phyloP scores from a whole-genome alignment of 2,888 invertebrate genomes.

The Cephus nigrinus region DNA sequence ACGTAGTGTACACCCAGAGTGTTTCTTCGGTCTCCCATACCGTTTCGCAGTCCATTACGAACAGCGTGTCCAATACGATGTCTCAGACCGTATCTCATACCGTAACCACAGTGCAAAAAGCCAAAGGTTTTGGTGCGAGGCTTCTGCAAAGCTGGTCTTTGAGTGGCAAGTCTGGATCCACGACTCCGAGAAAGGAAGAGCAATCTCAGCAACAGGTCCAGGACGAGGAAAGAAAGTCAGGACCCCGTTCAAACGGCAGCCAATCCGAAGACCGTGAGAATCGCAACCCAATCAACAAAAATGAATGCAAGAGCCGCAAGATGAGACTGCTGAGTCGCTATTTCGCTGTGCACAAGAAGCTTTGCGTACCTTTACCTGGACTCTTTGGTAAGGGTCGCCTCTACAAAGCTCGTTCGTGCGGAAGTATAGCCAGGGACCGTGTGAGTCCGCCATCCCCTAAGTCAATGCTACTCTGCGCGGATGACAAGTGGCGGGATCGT shows the following conservation, averaged over 20 bases:
- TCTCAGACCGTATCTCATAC: conserved; percentile 31
- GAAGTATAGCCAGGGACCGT: conserved; percentile 71
- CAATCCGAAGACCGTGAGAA: conserved; percentile 29
- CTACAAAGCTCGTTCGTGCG: conserved; percentile 74
- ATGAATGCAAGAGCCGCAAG: conserved; percentile 65
- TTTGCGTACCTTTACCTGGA: conserved; percentile 73
- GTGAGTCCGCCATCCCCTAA: conserved; percentile 63
- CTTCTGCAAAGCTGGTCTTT: conserved; percentile 67
- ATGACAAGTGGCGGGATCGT: conserved; percentile 65
- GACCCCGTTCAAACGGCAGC: conserved; percentile 22
- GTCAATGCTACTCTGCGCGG: conserved; percentile 57
- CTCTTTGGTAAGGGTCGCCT: conserved; percentile 70
- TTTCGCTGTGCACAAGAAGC: conserved; percentile 75
- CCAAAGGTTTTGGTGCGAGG: conserved; percentile 69
- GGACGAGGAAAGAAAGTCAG: conserved; percentile 53
- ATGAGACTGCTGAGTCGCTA: conserved; percentile 75
- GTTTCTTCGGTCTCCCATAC: conserved; percentile 41
- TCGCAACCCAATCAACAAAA: conserved; percentile 47
- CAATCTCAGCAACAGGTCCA: conserved; percentile 40
- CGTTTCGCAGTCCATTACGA: conserved; percentile 42
- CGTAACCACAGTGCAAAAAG: conserved; percentile 58
- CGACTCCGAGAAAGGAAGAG: conserved; percentile 33
- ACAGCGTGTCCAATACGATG: neutral
- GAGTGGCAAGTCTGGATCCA: conserved; percentile 28
- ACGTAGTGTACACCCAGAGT: conserved; percentile 22